Evolutionary conservation across 1,140 invertebrate species (phyloP).

Genomic region (Delia radicum): DNA sequence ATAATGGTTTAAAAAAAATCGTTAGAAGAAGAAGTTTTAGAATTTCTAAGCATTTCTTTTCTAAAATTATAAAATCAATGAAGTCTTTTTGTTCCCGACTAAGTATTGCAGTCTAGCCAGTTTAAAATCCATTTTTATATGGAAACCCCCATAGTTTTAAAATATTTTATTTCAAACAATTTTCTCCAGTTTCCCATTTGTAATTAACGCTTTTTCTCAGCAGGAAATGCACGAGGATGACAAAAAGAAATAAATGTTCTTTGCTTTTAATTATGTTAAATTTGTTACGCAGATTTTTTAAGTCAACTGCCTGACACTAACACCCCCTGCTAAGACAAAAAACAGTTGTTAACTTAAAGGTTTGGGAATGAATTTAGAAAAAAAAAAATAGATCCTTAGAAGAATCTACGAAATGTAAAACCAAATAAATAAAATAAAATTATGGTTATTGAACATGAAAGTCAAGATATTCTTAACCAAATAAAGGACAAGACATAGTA

Average conservation of each 20-base stretch:
- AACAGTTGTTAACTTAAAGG: conserved; percentile 11
- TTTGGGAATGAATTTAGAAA: background rate
- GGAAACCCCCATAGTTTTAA: background rate
- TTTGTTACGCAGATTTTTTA: conserved; percentile 17
- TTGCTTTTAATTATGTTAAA: conserved; percentile 22
- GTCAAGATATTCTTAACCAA: background rate
- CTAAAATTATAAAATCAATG: no score
- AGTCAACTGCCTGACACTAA: background rate
- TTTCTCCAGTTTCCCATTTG: background rate
- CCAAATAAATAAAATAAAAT: background rate
- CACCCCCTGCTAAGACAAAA: background rate
- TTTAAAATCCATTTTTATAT: no score
- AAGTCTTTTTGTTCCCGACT: no score
- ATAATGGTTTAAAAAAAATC: no score
- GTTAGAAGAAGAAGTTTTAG: no score
- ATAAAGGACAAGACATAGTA: background rate
- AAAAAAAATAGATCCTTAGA: background rate
- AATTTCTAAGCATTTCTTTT: no score
- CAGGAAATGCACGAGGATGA: background rate
- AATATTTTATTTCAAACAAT: background rate
- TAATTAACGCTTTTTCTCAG: conserved; percentile 17
- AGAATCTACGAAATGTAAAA: background rate
- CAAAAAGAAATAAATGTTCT: conserved; percentile 13
- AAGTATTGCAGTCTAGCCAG: no score
- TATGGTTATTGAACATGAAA: conserved; percentile 20